Evolutionary conservation across 2,113 vertebrate species (phyloP), one percentile per base, ranked within the genome.

Genomic region (Isurus oxyrinchus): DNA sequence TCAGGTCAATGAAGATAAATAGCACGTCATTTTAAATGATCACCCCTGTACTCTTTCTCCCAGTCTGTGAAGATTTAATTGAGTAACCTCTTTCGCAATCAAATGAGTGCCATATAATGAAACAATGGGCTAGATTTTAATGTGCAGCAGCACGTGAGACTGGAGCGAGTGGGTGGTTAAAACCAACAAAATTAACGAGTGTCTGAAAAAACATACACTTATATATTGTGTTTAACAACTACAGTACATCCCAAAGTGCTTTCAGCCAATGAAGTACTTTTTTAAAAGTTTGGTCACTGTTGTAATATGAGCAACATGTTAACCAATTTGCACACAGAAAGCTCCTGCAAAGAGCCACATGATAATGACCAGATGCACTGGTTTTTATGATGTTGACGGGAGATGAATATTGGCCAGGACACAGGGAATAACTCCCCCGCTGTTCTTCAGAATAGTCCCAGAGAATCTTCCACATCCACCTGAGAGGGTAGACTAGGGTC

Each of bases 1-100:
- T 49, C 94, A 72, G 94, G 94, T 95, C 94, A 95, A 76, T 76
- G 94, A 95, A 95, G 94, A 95, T 95, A 76, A 72, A 72, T 95
- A 76, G 67, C 40, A 35, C 49, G 66, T 95, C 94, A 76, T 95
- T 95, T 76, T 72, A 95, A 95, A 95, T 95, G 72, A 72, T 72
- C 67, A 72, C 76, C 67, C 94, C 67, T 13, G 44, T 55, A 72
- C 53, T 95, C 94, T 95, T 95, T 72, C 94, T 72, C 94, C 27
- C 94, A 31, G 49, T 53, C 94, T 72, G 66, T 7, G 25, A 72
- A 95, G 94, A 25, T 95, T 69, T 95, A 55, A 95, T 95, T 95
- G 94, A 95, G 44, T 95, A 53, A 49, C 94, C 67, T 55, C 76
- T 49, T 35, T 76, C 53, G 53, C 27, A 95, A 95, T 11, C 67